A percentile compares a stretch with the other conserved stretches of the same genome.
These are phyloP conservation scores for Lottia gigantea DNA, from an alignment of 2,888 invertebrate species.

Conservation along the genomic window DNA sequence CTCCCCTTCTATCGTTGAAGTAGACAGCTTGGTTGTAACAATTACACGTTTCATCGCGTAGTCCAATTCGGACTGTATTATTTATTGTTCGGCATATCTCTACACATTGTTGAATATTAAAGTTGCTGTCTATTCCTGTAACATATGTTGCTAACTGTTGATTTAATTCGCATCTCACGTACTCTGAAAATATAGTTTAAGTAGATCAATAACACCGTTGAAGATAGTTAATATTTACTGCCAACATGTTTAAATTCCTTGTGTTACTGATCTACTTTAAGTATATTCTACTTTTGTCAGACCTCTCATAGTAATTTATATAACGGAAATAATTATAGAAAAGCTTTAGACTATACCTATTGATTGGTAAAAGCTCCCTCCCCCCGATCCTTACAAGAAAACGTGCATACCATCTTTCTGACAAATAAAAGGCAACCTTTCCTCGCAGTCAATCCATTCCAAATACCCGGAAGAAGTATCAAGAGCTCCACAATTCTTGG, in stretches of 20 bases:
- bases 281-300: too few relatives aligned
- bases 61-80: neutral
- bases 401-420: neutral
- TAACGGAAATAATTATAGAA: too few relatives aligned
- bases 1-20: neutral
- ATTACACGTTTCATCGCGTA: neutral
- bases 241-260: too few relatives aligned
- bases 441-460: neutral
- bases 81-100: neutral
- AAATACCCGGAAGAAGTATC: too few relatives aligned
- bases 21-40: neutral
- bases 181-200: neutral
- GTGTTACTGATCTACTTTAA: too few relatives aligned
- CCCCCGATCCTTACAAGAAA: neutral
- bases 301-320: too few relatives aligned
- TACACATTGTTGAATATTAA: conserved; percentile 2
- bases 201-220: too few relatives aligned
- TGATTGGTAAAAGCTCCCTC: too few relatives aligned
- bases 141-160: neutral
- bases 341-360: too few relatives aligned
- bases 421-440: neutral
- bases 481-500: too few relatives aligned
- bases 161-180: neutral
- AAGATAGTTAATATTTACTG: too few relatives aligned
- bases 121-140: neutral